Evolutionary conservation across 1,140 invertebrate genomes (phyloP), one percentile per base, ranked within the genome.

Genomic region (Pseudomyrmex sp.): DNA sequence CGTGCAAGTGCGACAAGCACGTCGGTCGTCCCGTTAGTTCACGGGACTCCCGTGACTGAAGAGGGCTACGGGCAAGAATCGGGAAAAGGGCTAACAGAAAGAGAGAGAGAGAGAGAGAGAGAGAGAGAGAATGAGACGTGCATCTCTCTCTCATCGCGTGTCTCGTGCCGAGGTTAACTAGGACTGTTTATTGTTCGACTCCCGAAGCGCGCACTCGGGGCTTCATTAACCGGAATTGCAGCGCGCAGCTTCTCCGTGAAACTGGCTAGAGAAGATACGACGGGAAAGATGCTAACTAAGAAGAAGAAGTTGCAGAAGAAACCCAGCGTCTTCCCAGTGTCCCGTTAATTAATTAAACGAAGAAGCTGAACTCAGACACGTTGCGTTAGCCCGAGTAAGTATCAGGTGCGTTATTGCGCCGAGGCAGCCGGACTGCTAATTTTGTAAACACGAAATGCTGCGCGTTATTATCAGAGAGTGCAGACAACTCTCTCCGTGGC

Each of bases 301-400:
- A 85, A 35, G 35, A 35, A 85, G 70, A 87, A 82, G 73, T 80
- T 73, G 62, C 59, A 83, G 85, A 86, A 86, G 83, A 79, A 85
- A 69, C 83, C 58, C 48, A 59, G 52, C 86, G 75, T 84, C 72
- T 86, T 87, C 82, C 68, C 82, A 70, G 58, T 61, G 61, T 89
- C 74, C 73, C 80, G 61, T 85, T 91, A 91, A 91, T 91, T 90
- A 91, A 88, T 91, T 83, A 88, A 88, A 90, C 88, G 85, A 87
- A 86, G 79, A 76, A 66, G 70, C 61, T 59, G n/a, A 13, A 69
- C 46, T 23, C 63, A 69, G 35, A 68, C 44, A 59, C 54, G n/a
- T 79, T 15, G 65, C 65, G 54, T 70, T 80, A 70, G 20, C 20
- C 12, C 35, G 48, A 13, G 76, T 80, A 72, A 13, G 76, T 80